Evolutionary conservation across 2,113 vertebrate genomes (phyloP), one percentile per base, ranked within the genome.

Genomic region (Syngnathus scovelli): DNA sequence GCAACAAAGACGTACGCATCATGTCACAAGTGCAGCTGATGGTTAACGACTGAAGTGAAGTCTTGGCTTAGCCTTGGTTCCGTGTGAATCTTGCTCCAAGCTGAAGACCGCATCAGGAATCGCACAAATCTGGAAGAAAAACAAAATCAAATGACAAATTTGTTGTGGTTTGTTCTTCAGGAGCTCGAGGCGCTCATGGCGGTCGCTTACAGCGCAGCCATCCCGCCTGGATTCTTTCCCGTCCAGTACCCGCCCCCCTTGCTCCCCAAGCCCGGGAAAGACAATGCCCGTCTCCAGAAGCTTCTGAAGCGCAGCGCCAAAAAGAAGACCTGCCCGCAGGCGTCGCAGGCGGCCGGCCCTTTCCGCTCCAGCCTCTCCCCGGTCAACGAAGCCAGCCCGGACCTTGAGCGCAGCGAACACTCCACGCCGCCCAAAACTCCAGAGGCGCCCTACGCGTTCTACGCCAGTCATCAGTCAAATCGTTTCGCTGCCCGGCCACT

Each of bases 281-380:
- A 96, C 87, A 98, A 96, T 59, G 70, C 88, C 19, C 83, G 90
- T 2, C 92, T 99, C 56, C 95, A 94, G 88, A 93, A 90, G 33
- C 90, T 98, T 33, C 87, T 98, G 74, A 94, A 94, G 77, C 94
- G 92, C 80, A 89, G 85, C 0, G 92, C 94, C 16, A 93, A 92
- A 82, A 96, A 91, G 80, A 94, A 91, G 1, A 66, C 78, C 0
- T 6, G 80, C 0, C 36, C 77, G 61, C 87, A 89, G 64, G 61
- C 77, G 6, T 62, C 69, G 2, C 90, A 92, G 66, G 16, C 79
- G 0, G 64, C 86, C 0, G 76, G 74, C 6, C 83, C 84, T 21
- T 96, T 95, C 78, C 94, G 93, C 11, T 87, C 93, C 64, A 94
- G 89, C 73, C 92, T 99, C 48, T 99, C 96, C 1, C 97, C 97